Base-by-base conservation (phyloP, 1,140 invertebrate genomes). In the Philotrypesis tridentata region DNA sequence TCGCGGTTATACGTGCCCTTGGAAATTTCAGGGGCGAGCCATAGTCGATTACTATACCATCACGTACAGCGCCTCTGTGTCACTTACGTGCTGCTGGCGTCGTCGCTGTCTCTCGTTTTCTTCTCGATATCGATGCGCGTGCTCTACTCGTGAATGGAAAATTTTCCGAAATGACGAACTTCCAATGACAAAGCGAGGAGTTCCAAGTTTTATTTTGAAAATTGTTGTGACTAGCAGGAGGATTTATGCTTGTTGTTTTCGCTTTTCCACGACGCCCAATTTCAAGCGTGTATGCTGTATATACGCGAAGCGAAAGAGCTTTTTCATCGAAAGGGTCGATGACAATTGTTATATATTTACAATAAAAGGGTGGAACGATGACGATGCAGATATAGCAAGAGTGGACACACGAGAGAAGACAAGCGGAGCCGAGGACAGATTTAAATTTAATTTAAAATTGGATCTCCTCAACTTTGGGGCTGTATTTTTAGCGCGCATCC, bases 1-100 rank as follows among this genome's bases (percentile, higher is more conserved):
- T 87, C 85, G 84, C 78, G 72, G 81, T 72, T 84, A 81, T 87
- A 88, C 80, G 84, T 88, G 84, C 84, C 87, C 87, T 88, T 88
- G 88, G 76, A 80, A 84, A 85, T 87, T 88, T 87, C 83, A 87
- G 81, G 87, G 85, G 83, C 87, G 83, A 85, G 48, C 48, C 48
- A 37, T 37, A 55, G 76, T 67, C 60, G 40, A 67, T 63, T 65
- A 12, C 37, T 65, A 65, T 55, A 55, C 29, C 27, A 60, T 60
- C 21, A 23, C 7, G 31, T 72, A 33, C 40, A 63, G 21, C 43
- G 73, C 29, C 71, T 74, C 60, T 21, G 1, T 60, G 61, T 68
- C 43, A 31, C 29, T 40, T 73, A 31, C 25, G 27, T 43, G 40
- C 40, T 43, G 40, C 40, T 43, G 40, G 2, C 17, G 14, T 14